Conservation (phyloP, 2,888 invertebrate species). For the Apamea epomidion region DNA sequence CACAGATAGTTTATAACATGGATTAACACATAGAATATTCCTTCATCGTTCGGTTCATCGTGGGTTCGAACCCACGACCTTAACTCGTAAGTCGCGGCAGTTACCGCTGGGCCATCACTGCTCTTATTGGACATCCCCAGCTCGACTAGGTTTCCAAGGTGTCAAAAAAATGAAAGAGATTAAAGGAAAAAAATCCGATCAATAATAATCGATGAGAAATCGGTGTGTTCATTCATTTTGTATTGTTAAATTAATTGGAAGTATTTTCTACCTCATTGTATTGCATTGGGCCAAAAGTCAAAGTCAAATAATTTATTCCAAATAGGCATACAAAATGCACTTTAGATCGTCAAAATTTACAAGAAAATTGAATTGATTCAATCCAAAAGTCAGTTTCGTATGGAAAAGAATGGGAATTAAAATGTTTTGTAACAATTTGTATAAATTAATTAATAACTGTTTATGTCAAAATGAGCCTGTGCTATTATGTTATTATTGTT, state of each 20-base stretch:
- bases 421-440: background rate
- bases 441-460: background rate
- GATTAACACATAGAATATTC: too few relatives aligned
- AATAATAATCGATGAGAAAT: background rate
- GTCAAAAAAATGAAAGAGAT: background rate
- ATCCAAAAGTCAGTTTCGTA: too few relatives aligned
- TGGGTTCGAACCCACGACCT: too few relatives aligned
- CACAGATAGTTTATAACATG: too few relatives aligned
- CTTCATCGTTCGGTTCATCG: too few relatives aligned
- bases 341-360: too few relatives aligned
- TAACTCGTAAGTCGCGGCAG: too few relatives aligned
- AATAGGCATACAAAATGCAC: too few relatives aligned
- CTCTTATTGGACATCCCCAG: background rate
- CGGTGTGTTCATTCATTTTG: background rate
- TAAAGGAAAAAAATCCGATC: background rate
- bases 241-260: background rate
- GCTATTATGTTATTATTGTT: background rate
- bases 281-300: background rate
- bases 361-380: too few relatives aligned
- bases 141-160: background rate
- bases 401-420: background rate
- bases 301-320: background rate
- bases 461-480: background rate
- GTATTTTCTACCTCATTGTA: background rate
- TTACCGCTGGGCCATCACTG: too few relatives aligned